Base-by-base conservation (phyloP, 2,888 invertebrate genomes). In the Megaustenia siamemsis region DNA sequence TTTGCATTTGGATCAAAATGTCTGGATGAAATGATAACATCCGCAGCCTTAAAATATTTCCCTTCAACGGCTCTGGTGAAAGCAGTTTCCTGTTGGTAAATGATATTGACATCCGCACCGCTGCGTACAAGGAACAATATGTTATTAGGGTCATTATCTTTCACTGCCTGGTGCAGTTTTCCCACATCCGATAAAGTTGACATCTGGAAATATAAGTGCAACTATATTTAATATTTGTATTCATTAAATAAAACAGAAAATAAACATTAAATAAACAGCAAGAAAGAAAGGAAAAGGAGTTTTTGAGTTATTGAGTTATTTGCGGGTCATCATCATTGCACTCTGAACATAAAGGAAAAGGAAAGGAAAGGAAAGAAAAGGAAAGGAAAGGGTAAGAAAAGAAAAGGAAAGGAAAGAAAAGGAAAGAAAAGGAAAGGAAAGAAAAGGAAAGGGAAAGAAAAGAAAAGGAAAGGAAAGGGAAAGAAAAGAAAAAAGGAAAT, bases 71-170 rank as follows among this genome's bases (percentile, higher is more conserved):
- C 89, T 38, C 68, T 49, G 40, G 87, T 88, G 49, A 87, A 85
- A 28, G 87, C 87, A 8, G 88, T 88, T 40, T 88, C 87, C 15
- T 85, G 84, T 66, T 53, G 69, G 32, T 71, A 77, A 1, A 79
- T n/a, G 1, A 32, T 35, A 56, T 89, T 89, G 5, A 89, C 80
- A 63, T 87, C 86, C n/a, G 77, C 80, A 2, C 86, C 86, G 40
- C 66, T 28, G 21, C 71, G n/a, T 4, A 80, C 53, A 10, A 80
- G 38, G 5, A 10, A 8, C 0, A 24, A n/a, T 1, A 80, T 53
- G 0, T 53, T 12, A 5, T 53, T 28, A n/a, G 40, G 15, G 32
- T 66, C 21, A 12, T 66, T n/a, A 18, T 66, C 66, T 12, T 5
- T 40, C 12, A 60, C 40, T 2, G 60, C 77, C 0, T 56, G 77